A percentile compares a stretch with the other conserved stretches of the same genome.
phyloP scores from a whole-genome alignment of 2,797 vertebrate species.

The Paramormyrops hopkinsi region DNA sequence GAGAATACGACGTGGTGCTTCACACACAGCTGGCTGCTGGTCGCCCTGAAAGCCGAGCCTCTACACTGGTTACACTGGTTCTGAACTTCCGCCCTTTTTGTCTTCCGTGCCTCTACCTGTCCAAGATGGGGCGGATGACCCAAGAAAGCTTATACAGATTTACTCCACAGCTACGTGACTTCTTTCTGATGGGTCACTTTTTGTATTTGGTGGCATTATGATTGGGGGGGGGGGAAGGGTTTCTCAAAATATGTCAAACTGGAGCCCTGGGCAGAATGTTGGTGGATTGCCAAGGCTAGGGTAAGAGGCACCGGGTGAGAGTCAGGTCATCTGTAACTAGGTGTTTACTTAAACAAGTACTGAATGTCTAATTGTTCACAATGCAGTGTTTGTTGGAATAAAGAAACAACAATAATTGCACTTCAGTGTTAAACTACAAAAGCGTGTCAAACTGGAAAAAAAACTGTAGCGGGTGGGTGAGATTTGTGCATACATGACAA shows the following conservation, averaged over 20 bases:
- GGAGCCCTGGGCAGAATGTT: neutral
- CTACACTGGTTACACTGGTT: neutral
- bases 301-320: neutral
- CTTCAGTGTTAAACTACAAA: neutral
- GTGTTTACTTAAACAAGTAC: neutral
- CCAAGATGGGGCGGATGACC: neutral
- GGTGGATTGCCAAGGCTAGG: neutral
- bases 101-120: neutral
- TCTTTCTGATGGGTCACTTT: neutral
- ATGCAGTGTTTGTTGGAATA: neutral
- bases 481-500: neutral
- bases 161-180: neutral
- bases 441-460: neutral
- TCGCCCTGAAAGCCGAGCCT: conserved; percentile 2
- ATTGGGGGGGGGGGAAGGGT: neutral
- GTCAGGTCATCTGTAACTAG: neutral
- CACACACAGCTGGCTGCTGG: conserved; percentile 18
- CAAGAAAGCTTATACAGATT: neutral
- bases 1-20: conserved; percentile 18
- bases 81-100: conserved; percentile 6
- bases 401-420: neutral
- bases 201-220: neutral
- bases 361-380: neutral
- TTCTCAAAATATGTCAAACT: neutral
- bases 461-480: neutral